Conservation (phyloP, 1,140 invertebrate genomes). For the Drosophila trapezifrons region DNA sequence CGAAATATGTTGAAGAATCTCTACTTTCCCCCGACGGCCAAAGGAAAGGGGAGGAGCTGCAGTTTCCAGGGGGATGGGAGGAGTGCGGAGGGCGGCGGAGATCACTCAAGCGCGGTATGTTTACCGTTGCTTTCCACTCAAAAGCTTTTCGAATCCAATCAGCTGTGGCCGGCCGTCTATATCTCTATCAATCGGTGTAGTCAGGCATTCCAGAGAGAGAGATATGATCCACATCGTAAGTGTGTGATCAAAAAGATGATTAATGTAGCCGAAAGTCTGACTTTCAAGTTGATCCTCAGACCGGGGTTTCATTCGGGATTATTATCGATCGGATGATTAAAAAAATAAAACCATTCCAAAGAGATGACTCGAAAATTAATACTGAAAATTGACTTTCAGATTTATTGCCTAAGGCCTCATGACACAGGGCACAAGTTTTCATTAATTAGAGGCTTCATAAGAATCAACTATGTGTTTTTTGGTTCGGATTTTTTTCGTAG, state of each 20-base stretch:
- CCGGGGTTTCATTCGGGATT: not conserved
- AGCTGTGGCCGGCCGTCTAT: conserved; percentile 35
- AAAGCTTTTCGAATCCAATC: conserved; percentile 45
- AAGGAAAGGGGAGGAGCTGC: conserved; percentile 28
- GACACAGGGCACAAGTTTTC: no score
- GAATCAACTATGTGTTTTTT: no score
- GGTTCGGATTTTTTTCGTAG: no score
- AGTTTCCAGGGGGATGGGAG: conserved; percentile 1
- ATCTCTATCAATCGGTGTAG: conserved; percentile 24
- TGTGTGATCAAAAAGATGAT: conserved; percentile 15
- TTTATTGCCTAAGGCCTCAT: no score
- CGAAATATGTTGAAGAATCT: conserved; percentile 44
- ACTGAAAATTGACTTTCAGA: no score
- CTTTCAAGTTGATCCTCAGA: conserved; percentile 2
- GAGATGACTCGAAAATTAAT: not conserved
- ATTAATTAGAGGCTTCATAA: no score
- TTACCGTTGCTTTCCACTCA: conserved; percentile 43
- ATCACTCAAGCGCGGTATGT: conserved; percentile 63
- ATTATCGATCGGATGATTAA: no score
- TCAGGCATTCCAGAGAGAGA: conserved; percentile 9
- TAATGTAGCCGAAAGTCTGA: not conserved
- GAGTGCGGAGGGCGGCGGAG: conserved; percentile 10
- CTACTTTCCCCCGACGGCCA: conserved; percentile 57
- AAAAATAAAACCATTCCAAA: not conserved
- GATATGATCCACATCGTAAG: conserved; percentile 16